Evolutionary conservation across 30 jellyfish, hydroid and myxozoan genomes (phyloP).

Genomic region (Aurelia coerulea): DNA sequence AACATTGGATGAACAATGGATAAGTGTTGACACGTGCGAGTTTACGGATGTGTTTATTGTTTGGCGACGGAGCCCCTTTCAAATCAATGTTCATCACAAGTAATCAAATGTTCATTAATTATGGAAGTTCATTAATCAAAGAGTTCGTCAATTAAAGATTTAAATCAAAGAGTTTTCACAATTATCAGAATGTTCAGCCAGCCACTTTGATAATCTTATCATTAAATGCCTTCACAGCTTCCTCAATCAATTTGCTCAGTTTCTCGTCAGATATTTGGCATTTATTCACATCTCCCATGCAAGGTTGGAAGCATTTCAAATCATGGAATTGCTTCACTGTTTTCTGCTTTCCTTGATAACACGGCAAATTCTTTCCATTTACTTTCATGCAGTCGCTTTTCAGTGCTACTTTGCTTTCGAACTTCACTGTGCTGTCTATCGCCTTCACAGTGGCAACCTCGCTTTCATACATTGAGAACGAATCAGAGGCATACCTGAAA

Average conservation of each 20-base stretch:
- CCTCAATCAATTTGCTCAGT: slow-evolving; percentile 5
- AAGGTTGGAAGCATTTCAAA: neutral
- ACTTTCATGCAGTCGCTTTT: neutral
- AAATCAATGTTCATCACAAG: no score
- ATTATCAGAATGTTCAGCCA: neutral
- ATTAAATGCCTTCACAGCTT: slow-evolving; percentile 10
- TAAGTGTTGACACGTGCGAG: no score
- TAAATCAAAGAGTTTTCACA: neutral
- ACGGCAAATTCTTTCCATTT: neutral
- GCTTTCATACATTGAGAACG: neutral
- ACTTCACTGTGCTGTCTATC: slow-evolving; percentile 2
- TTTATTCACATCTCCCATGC: slow-evolving; percentile 1
- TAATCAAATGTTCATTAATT: no score
- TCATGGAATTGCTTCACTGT: slow-evolving; percentile 2
- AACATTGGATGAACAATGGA: no score
- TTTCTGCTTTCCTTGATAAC: neutral
- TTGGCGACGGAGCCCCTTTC: no score
- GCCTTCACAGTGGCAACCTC: slow-evolving; percentile 7
- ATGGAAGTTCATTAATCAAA: no score
- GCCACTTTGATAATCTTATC: neutral
- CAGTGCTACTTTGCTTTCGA: slow-evolving; percentile 4
- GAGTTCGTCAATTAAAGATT: no score
- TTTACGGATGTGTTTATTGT: no score
- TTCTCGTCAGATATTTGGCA: neutral
- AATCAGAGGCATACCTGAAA: slow-evolving; percentile 1